Conservation (phyloP, 1,140 invertebrate genomes). For the Hylyphantes graminicola region DNA sequence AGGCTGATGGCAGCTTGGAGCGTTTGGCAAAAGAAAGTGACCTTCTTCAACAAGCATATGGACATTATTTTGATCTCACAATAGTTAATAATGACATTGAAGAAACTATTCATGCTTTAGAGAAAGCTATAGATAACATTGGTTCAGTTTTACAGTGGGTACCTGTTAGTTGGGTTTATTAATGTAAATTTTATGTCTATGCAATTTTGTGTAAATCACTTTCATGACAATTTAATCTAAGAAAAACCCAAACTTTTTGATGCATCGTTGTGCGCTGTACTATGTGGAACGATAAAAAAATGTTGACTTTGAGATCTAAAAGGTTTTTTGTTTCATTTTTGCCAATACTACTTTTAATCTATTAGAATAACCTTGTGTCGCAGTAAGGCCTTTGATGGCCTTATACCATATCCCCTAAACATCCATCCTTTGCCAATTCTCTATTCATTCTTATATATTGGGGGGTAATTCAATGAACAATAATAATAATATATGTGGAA, state of each 20-base stretch:
- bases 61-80: slow-evolving; percentile 97
- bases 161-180: slow-evolving; percentile 85
- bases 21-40: slow-evolving; percentile 96
- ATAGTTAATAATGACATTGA: slow-evolving; percentile 99
- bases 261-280: neutral
- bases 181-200: slow-evolving; percentile 68
- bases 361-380: too few relatives aligned
- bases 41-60: slow-evolving; percentile 93
- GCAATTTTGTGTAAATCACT: slow-evolving; percentile 10
- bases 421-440: too few relatives aligned
- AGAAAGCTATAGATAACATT: slow-evolving; percentile 89
- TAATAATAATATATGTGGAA: too few relatives aligned
- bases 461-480: too few relatives aligned
- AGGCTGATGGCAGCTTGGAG: slow-evolving; percentile 97
- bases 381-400: too few relatives aligned
- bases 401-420: too few relatives aligned
- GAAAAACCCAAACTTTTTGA: neutral
- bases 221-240: slow-evolving; percentile 9
- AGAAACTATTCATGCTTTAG: slow-evolving; percentile 93
- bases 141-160: slow-evolving; percentile 95
- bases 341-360: neutral
- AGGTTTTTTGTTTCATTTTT: slow-evolving; percentile 40
- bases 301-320: slow-evolving; percentile 20
- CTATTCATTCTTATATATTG: too few relatives aligned
- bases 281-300: neutral